Evolutionary conservation across 1,140 invertebrate genomes (phyloP), one percentile per base, ranked within the genome.

Genomic region (Papilio machaon): DNA sequence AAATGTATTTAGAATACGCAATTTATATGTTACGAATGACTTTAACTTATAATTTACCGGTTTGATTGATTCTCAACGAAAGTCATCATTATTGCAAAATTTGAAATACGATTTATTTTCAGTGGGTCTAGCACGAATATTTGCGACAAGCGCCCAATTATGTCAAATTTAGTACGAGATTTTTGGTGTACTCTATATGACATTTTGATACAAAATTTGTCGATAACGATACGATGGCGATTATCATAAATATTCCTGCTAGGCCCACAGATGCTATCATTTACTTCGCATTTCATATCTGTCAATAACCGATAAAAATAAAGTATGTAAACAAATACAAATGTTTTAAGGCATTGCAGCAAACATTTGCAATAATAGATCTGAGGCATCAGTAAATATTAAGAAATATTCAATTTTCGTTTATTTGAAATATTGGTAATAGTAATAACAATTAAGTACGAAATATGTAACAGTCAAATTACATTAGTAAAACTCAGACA

Each of bases 241-340:
- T 30, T 30, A 2, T 30, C 23, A 30, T 30, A 30, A 30, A 30
- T 30, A 30, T 30, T 30, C 23, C 23, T 30, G 23, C 23, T 30
- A 30, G 23, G 23, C 23, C 23, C 23, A 30, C 23, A 30, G 23
- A 64, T 70, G 30, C 13, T 70, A 70, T 70, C 64, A 38, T 70
- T 70, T 70, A 30, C 13, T 70, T 23, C 19, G 7, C n/a, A 60
- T 2, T 23, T 23, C 9, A n/a, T 60, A 60, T 64, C 23, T 70
- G 64, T 35, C 64, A 70, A 35, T 70, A 70, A 35, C 64, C 64
- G 64, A 70, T 70, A 70, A 70, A 13, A 52, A 52, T 15, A 52
- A 58, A 19, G 8, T 54, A 54, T 54, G 2, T 58, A 58, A 58
- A 58, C 54, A 19, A 19, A 54, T 54, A 54, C 0, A 54, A 19